A percentile compares a stretch with the other conserved stretches of the same genome.
Evolutionary conservation across 2,888 invertebrate genomes (phyloP).

Genomic region (Leptinotarsa tumamoca): DNA sequence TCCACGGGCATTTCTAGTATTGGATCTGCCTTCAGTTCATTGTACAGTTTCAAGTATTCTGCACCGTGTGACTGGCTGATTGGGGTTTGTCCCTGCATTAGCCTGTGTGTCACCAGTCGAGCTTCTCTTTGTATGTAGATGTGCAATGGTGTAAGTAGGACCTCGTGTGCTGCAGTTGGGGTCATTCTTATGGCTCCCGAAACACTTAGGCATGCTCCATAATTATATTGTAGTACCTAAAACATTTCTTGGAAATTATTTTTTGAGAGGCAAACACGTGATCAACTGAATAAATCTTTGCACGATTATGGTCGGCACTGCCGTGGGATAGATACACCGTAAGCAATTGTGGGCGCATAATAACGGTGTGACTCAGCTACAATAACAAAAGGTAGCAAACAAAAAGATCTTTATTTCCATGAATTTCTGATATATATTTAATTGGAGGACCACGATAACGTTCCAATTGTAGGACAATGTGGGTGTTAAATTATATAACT

Average conservation of each 20-base stretch:
- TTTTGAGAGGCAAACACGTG: not conserved
- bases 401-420: not conserved
- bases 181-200: too few relatives aligned
- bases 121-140: too few relatives aligned
- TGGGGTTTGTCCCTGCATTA: too few relatives aligned
- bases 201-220: too few relatives aligned
- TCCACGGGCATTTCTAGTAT: too few relatives aligned
- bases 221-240: not conserved
- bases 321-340: not conserved
- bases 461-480: not conserved
- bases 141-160: too few relatives aligned
- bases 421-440: not conserved
- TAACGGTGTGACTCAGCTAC: not conserved
- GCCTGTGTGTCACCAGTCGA: too few relatives aligned
- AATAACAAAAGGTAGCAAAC: not conserved
- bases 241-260: not conserved
- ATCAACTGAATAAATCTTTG: not conserved
- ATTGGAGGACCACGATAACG: not conserved
- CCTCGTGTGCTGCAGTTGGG: too few relatives aligned
- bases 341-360: not conserved
- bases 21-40: too few relatives aligned
- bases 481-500: not conserved
- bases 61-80: too few relatives aligned
- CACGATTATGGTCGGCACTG: not conserved
- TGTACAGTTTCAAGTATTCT: too few relatives aligned